Percentiles rank a stretch among this genome's conserved stretches.
Conservation (phyloP, 2,113 vertebrate genomes). For the Xyliphius kryptos region DNA sequence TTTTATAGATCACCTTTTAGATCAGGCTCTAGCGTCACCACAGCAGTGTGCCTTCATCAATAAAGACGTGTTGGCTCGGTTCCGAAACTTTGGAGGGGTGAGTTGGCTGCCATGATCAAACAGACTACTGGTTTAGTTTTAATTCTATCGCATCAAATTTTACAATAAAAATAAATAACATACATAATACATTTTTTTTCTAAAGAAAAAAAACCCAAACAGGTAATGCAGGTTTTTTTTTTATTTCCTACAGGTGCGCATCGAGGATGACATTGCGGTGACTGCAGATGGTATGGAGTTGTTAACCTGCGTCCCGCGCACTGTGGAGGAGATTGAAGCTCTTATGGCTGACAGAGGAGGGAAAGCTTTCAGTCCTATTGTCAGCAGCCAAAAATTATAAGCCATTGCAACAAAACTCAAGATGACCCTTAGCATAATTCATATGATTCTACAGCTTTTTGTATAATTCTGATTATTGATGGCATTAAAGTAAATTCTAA, state of each 20-base stretch:
- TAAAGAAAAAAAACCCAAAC: not conserved
- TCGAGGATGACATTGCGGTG: slow-evolving; percentile 85
- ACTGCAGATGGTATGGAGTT: slow-evolving; percentile 76
- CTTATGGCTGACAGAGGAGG: slow-evolving; percentile 72
- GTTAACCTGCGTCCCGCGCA: slow-evolving; percentile 91
- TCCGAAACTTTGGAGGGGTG: slow-evolving; percentile 84
- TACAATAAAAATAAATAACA: not conserved
- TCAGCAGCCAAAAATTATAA: slow-evolving; percentile 36
- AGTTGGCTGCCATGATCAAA: slow-evolving; percentile 54
- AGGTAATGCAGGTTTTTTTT: not conserved
- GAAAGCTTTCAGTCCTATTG: slow-evolving; percentile 55
- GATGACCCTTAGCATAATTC: not conserved
- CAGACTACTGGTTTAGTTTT: too few species aligned
- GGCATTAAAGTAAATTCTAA: too few species aligned
- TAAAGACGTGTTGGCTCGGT: slow-evolving; percentile 69
- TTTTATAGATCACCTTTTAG: slow-evolving; percentile 86
- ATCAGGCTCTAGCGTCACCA: slow-evolving; percentile 73
- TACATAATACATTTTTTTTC: not conserved
- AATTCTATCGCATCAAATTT: too few species aligned
- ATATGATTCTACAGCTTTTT: not conserved
- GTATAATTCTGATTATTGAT: too few species aligned
- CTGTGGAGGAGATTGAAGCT: slow-evolving; percentile 84
- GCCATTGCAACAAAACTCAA: not conserved
- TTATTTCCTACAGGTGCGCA: slow-evolving; percentile 74
- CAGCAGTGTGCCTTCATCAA: slow-evolving; percentile 79